Evolutionary conservation across 2,888 invertebrate species (phyloP).

Genomic region (Drosophila macrospina): DNA sequence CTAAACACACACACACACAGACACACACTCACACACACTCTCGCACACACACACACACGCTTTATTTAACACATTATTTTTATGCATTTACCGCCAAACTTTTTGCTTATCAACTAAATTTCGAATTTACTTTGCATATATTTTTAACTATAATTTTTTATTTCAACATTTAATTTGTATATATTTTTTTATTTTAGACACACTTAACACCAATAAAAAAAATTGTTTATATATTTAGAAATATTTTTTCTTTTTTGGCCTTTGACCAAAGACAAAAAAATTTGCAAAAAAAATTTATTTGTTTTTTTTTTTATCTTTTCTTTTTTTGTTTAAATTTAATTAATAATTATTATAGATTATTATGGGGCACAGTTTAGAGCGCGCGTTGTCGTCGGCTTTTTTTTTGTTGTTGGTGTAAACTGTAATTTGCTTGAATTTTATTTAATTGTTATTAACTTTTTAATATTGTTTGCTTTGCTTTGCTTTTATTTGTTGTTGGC

Average conservation of each 20-base stretch:
- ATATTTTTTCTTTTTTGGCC: not conserved
- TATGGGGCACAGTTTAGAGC: constrained; percentile 51
- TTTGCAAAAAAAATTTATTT: constrained; percentile 25
- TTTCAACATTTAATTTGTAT: constrained; percentile 1
- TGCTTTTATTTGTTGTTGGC: constrained; percentile 17
- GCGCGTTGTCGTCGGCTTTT: constrained; percentile 63
- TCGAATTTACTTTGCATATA: not conserved
- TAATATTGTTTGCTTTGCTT: not conserved
- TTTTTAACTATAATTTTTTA: not conserved
- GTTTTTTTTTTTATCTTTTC: constrained; percentile 4
- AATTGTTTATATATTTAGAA: constrained; percentile 16
- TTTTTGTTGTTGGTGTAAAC: not conserved
- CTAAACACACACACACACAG: not conserved
- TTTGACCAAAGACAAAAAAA: constrained; percentile 20
- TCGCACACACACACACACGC: constrained; percentile 10
- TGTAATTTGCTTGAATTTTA: not conserved
- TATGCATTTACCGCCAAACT: constrained; percentile 58
- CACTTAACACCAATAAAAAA: constrained; percentile 51
- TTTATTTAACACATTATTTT: constrained; percentile 1
- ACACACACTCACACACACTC: not conserved
- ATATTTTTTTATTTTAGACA: not conserved
- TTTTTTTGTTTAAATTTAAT: not conserved
- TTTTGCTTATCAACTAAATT: constrained; percentile 20
- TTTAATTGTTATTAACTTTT: constrained; percentile 9
- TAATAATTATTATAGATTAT: not conserved